phyloP scores from a whole-genome alignment of 2,888 invertebrate species.

The Nasonia oneida region DNA sequence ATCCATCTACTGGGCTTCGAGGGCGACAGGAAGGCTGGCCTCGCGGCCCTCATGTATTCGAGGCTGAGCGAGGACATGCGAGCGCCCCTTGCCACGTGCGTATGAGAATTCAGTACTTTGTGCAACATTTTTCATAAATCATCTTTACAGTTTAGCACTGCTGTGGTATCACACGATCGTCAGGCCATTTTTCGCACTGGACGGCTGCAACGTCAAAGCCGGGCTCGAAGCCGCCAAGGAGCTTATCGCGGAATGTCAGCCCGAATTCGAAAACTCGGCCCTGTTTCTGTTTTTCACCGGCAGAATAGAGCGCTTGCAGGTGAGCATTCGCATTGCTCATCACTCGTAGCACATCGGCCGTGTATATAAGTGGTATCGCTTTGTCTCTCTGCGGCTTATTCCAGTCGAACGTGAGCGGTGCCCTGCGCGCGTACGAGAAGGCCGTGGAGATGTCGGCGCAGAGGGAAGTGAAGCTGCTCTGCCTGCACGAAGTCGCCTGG shows the following conservation, averaged over 20 bases:
- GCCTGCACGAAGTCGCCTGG: slow-evolving; percentile 85
- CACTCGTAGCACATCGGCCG: too few relatives aligned
- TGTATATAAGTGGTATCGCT: too few relatives aligned
- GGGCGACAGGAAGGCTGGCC: slow-evolving; percentile 82
- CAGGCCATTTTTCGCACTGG: slow-evolving; percentile 84
- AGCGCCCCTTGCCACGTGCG: slow-evolving; percentile 85
- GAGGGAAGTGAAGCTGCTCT: slow-evolving; percentile 83
- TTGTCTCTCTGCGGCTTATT: too few relatives aligned
- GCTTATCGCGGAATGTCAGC: slow-evolving; percentile 81
- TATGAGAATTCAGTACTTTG: too few relatives aligned
- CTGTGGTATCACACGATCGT: slow-evolving; percentile 87
- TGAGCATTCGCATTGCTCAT: slow-evolving; percentile 68
- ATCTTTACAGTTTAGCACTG: slow-evolving; percentile 66
- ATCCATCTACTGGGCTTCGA: slow-evolving; percentile 85
- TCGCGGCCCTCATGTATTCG: slow-evolving; percentile 83
- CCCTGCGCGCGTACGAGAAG: slow-evolving; percentile 82
- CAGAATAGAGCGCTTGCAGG: slow-evolving; percentile 83
- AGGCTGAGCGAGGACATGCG: slow-evolving; percentile 84
- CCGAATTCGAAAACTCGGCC: slow-evolving; percentile 83
- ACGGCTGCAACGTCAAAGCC: slow-evolving; percentile 82
- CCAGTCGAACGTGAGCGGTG: slow-evolving; percentile 82
- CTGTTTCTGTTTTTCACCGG: slow-evolving; percentile 86
- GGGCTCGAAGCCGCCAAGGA: slow-evolving; percentile 81
- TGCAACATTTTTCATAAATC: too few relatives aligned
- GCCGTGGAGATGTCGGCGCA: slow-evolving; percentile 83